Evolutionary conservation across 2,888 invertebrate species (phyloP), one percentile per base, ranked within the genome.

Genomic region (Artemia sinica): DNA sequence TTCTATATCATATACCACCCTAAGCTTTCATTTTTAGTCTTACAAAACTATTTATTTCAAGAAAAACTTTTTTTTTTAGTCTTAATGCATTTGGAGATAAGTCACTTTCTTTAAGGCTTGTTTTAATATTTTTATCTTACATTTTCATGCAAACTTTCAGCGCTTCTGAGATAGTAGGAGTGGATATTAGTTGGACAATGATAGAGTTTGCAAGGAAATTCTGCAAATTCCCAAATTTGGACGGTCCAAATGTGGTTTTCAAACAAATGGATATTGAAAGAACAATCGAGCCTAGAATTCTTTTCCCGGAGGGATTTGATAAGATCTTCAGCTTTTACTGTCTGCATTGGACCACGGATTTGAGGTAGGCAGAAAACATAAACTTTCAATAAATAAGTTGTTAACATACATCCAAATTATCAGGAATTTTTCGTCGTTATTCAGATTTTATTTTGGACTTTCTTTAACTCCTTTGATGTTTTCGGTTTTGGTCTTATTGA

Each of bases 311-410:
- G 14, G 74, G 77, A 49, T 89, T 86, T 74, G 82, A 85, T 74
- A 86, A 88, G 74, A 82, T 84, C 0, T 84, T 87, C 68, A 89
- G 89, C 0, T 88, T 89, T 75, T 88, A 88, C 76, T 84, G 87
- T 71, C 79, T 90, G 6, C 88, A 89, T 74, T 89, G 89, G 89
- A 83, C 89, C 50, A 82, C 83, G 73, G 82, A 88, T 75, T 85
- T 86, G 76, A 81, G 83, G 86, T 86, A 80, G 51, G 72, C n/a
- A 41, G 41, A 41, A 41, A 41, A 41, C 41, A 41, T 6, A 41
- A 41, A 41, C 41, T 41, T 41, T 41, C 41, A 41, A 41, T 5
- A 41, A 41, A 41, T 3, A 41, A 41, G 41, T 41, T 41, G 41
- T 6, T 41, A 41, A 41, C 41, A 41, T 41, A 41, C 41, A 41